phyloP scores from a whole-genome alignment of 2,888 invertebrate genomes.

The Dioctria linearis region DNA sequence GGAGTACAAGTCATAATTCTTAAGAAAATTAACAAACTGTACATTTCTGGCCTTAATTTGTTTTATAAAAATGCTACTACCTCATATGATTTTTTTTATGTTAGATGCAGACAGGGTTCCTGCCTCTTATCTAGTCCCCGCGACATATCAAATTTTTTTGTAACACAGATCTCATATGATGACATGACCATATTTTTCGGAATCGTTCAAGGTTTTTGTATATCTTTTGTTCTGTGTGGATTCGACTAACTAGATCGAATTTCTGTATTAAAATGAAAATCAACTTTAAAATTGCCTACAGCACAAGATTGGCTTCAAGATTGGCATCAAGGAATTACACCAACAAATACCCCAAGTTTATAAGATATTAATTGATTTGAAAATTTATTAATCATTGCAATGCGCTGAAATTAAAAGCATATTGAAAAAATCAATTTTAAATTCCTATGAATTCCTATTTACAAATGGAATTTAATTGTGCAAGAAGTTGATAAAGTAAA shows the following conservation, averaged over 20 bases:
- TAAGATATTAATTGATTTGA: not conserved
- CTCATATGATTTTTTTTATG: too few species aligned
- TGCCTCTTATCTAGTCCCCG: too few species aligned
- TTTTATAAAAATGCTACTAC: too few species aligned
- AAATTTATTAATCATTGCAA: not conserved
- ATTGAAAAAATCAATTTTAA: not conserved
- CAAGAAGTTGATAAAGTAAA: not conserved
- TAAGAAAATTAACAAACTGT: too few species aligned
- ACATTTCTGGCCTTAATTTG: not conserved
- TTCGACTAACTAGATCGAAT: not conserved
- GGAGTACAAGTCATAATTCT: not conserved
- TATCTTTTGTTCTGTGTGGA: not conserved
- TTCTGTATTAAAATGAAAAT: too few species aligned
- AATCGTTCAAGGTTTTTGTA: not conserved
- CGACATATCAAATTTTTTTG: too few species aligned
- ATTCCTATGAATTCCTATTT: not conserved
- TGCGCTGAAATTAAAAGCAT: not conserved
- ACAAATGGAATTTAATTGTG: not conserved
- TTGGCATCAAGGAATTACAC: not conserved
- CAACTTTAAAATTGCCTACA: not conserved
- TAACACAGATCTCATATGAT: not conserved
- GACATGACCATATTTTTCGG: not conserved
- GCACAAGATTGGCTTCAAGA: not conserved
- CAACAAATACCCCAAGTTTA: not conserved
- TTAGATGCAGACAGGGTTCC: too few species aligned